Evolutionary conservation across 2,113 vertebrate species (phyloP), one percentile per base, ranked within the genome.

Genomic region (Motacilla tschutschensis): DNA sequence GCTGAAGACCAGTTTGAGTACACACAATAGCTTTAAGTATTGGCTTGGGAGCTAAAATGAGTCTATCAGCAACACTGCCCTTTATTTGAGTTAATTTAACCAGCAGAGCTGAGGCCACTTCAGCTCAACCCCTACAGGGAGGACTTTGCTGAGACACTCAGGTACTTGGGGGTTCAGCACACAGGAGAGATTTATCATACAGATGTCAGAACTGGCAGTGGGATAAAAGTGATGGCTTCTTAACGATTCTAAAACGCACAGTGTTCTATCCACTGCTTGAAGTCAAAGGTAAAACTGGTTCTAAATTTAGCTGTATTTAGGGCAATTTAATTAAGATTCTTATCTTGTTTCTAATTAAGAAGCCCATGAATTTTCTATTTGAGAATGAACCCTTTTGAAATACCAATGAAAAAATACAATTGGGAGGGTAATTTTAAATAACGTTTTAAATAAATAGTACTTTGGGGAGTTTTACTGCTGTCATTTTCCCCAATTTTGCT

Each of bases 301-400:
- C 35, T 59, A 84, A 79, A 86, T 12, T 53, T 59, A 64, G n/a
- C 12, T 84, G 88, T 62, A 43, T 35, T 83, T 86, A 84, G 54
- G 24, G 41, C 29, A 69, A 62, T 79, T 81, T 88, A 90, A 76
- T 86, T 81, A 79, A 76, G 51, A 79, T 81, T 76, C 26, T 64
- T 79, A 90, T 31, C 67, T 58, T 46, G n/a, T 58, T 93, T 17
- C 43, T 91, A 88, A 79, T 81, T 62, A 81, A 50, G 63, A 79
- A 62, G 22, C 3, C 29, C 11, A 14, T 43, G 2, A 65, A 60
- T 76, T 84, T 84, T 46, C 75, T 53, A 21, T 58, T 48, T 79
- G 46, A 81, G 35, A 76, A 73, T 31, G 26, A 79, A 79, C 8
- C 5, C n/a, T 86, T 85, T 43, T 36, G 47, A 83, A 81, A 90